Conservation (phyloP, 2,113 vertebrate genomes). For the Leptosomus discolor region DNA sequence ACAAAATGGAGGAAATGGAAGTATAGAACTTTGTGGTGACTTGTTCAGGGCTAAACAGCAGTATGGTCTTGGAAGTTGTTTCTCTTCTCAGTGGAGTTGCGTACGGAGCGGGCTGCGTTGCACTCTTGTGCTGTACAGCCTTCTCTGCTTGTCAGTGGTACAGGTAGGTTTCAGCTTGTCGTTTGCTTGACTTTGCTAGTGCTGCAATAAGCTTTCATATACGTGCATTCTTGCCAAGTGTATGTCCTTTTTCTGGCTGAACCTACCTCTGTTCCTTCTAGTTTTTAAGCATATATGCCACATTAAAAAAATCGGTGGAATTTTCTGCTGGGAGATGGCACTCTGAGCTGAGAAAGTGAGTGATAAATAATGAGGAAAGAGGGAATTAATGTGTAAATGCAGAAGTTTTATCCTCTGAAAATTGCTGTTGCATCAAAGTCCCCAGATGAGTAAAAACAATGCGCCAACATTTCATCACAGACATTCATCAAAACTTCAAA, state of each 20-base stretch:
- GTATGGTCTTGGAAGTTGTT: not conserved
- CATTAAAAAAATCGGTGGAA: not conserved
- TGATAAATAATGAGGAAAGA: not conserved
- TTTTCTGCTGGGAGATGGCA: not conserved
- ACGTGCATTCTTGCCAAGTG: not conserved
- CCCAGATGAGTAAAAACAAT: conserved; percentile 28
- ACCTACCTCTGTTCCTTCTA: not conserved
- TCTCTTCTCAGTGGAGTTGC: not conserved
- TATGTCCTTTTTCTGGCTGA: not conserved
- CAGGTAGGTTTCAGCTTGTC: not conserved
- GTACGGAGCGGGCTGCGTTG: not conserved
- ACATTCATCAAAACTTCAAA: conserved; percentile 50
- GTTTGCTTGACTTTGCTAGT: not conserved
- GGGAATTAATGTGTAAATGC: not conserved
- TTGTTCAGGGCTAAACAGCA: not conserved
- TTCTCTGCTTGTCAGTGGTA: not conserved
- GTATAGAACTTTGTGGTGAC: not conserved
- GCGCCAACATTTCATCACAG: not conserved
- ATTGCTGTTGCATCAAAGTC: not conserved
- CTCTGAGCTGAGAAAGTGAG: not conserved
- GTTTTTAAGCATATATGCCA: not conserved
- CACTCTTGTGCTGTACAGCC: fast-evolving
- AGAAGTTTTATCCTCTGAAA: not conserved
- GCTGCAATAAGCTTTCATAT: not conserved
- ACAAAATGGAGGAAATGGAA: not conserved